phyloP scores from a whole-genome alignment of 1,140 invertebrate genomes.

The Nephila pilipes region DNA sequence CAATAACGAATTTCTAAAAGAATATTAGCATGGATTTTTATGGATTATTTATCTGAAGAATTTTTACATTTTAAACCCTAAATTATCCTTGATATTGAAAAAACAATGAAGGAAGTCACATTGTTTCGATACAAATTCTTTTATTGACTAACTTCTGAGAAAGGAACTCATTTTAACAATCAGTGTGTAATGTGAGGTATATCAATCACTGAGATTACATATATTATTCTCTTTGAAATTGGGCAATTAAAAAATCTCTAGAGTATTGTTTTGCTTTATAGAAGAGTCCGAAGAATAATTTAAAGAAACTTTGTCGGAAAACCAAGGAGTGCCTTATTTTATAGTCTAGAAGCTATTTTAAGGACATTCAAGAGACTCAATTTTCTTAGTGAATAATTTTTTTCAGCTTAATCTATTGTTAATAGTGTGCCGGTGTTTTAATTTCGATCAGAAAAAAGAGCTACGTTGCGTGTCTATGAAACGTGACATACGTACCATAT shows the following conservation, averaged over 20 bases:
- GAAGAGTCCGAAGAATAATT: background rate
- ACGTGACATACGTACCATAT: background rate
- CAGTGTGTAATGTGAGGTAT: background rate
- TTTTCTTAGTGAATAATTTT: background rate
- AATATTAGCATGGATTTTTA: too few relatives aligned
- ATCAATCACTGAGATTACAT: background rate
- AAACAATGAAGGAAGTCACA: too few relatives aligned
- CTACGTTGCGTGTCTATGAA: background rate
- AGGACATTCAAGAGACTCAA: background rate
- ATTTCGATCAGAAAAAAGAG: background rate
- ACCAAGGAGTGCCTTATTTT: background rate
- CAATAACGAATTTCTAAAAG: too few relatives aligned
- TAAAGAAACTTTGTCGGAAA: background rate
- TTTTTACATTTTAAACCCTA: too few relatives aligned
- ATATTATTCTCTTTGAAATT: background rate
- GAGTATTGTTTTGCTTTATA: background rate
- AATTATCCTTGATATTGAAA: too few relatives aligned
- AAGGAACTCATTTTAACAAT: too few relatives aligned
- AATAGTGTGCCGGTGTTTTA: background rate
- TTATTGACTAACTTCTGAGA: too few relatives aligned
- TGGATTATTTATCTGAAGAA: too few relatives aligned
- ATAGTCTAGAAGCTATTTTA: background rate
- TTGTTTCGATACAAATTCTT: too few relatives aligned
- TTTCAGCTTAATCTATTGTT: background rate
- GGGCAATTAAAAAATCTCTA: background rate